Evolutionary conservation across 2,797 vertebrate genomes (phyloP).

Genomic region (Scleropages formosus): DNA sequence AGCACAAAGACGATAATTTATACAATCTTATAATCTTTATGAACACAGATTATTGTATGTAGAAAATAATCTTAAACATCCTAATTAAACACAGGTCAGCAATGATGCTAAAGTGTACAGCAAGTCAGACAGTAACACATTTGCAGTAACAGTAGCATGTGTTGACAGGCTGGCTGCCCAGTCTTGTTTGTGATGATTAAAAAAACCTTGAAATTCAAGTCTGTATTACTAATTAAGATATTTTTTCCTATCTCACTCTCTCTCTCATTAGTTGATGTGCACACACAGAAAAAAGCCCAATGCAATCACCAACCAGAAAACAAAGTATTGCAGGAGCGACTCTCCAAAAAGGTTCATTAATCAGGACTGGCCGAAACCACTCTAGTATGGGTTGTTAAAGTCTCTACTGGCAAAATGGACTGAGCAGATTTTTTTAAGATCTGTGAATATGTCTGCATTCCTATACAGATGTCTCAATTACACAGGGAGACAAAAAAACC

Average conservation of each 20-base stretch:
- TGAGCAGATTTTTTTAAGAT: not conserved
- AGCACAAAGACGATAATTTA: too few species aligned
- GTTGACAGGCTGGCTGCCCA: constrained; percentile 16
- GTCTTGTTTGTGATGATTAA: constrained; percentile 29
- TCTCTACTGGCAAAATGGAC: not conserved
- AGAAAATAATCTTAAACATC: not conserved
- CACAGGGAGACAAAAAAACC: not conserved
- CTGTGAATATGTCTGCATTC: not conserved
- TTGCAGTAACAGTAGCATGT: too few species aligned
- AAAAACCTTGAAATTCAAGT: constrained; percentile 31
- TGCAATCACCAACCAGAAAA: constrained; percentile 30
- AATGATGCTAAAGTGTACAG: constrained; percentile 5
- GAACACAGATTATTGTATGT: too few species aligned
- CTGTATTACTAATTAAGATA: constrained; percentile 36
- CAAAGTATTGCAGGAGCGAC: not conserved
- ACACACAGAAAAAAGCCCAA: constrained; percentile 33
- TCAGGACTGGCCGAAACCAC: constrained; percentile 15
- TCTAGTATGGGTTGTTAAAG: not conserved
- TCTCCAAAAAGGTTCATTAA: constrained; percentile 21
- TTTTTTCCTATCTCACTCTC: not conserved
- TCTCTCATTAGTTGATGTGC: constrained; percentile 27
- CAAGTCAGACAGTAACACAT: constrained; percentile 11
- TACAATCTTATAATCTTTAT: too few species aligned
- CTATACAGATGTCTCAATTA: not conserved
- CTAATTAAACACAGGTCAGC: constrained; percentile 10